These are phyloP conservation scores for Protonemura montana DNA, from an alignment of 2,888 invertebrate species.

Conservation along the genomic window DNA sequence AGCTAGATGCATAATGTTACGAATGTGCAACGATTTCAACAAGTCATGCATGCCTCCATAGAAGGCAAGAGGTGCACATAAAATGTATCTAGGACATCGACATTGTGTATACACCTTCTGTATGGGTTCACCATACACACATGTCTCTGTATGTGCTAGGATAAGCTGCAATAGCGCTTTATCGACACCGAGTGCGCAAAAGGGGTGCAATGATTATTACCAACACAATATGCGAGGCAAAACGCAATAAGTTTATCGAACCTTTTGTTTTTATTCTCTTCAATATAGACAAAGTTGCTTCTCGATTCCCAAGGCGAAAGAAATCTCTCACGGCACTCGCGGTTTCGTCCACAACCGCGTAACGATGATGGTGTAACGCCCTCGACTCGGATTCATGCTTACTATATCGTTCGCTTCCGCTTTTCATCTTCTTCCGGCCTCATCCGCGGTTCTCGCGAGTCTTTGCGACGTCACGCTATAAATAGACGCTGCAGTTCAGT, in stretches of 20 bases:
- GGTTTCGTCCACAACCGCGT: not conserved
- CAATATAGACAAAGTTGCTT: no score
- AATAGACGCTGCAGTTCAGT: not conserved
- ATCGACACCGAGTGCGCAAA: not conserved
- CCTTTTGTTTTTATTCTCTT: not conserved
- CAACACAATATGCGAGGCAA: not conserved
- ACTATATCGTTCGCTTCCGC: not conserved
- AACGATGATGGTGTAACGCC: not conserved
- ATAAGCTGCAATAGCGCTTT: not conserved
- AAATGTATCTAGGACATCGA: not conserved
- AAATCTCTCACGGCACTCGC: constrained; percentile 7
- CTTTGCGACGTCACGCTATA: not conserved
- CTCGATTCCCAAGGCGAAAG: not conserved
- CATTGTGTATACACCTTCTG: not conserved
- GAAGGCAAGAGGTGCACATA: not conserved
- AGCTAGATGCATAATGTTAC: not conserved
- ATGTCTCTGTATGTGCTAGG: not conserved
- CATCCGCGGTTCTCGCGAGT: not conserved
- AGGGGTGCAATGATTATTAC: not conserved
- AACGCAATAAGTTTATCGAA: not conserved
- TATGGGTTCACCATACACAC: not conserved
- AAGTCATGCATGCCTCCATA: not conserved
- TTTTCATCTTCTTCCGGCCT: not conserved
- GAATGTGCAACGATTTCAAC: not conserved
- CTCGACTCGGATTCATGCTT: not conserved